Base-by-base conservation (phyloP, 2,797 vertebrate genomes). In the Pelobates cultripes region DNA sequence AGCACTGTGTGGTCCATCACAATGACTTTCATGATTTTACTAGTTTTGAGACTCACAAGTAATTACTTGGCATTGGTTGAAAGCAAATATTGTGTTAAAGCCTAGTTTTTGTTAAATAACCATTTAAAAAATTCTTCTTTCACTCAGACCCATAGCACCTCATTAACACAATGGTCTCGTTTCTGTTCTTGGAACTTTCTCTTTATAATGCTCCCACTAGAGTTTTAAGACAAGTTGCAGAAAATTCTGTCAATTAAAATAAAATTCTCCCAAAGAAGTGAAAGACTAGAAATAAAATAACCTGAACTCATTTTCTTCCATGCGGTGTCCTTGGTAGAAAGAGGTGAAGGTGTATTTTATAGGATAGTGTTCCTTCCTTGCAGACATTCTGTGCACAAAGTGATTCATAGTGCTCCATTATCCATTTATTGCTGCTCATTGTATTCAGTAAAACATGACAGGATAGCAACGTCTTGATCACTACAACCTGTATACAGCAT, bases 191-290 rank as follows among this genome's bases (percentile, higher is more conserved):
- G 81, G 5, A 47, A 28, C 28, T 28, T 28, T 28, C 28, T 28
- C 28, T 28, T 60, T 61, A 4, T 4, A 7, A 42, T 7, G 3
- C 3, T 13, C 51, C 61, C 8, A 60, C 72, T 70, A 42, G 5
- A 61, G 72, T 80, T 75, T 80, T 42, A 75, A 60, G 72, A 80
- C 17, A 73, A 69, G 72, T 75, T 64, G 47, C n/a, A 44, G 72
- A 80, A 80, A 75, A 47, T 44, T 66, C n/a, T 41, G 79, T 80
- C 79, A 80, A 80, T 80, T 80, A 75, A 80, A 80, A 80, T 28
- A 28, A 80, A 75, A 43, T 70, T 64, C 66, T 75, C n/a, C 64
- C 51, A 43, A 60, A 61, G n/a, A 78, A 78, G 47, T 28, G 55
- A 51, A 40, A 73, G 10, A 74, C 10, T 40, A 13, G 51, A 67